Conservation (phyloP, 2,888 invertebrate genomes). For the Diabrotica balteata region DNA sequence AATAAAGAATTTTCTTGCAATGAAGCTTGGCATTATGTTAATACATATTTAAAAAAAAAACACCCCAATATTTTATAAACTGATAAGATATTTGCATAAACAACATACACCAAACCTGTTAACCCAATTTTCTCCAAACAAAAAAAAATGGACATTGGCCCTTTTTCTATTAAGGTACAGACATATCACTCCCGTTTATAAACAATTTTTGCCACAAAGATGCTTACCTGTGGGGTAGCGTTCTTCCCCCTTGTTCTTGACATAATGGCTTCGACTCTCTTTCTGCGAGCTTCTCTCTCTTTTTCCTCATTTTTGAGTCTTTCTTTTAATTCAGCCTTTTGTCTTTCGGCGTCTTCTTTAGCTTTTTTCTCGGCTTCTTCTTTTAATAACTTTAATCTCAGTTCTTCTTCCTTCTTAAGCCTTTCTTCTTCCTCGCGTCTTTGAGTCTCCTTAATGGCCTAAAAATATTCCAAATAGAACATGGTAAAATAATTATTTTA, state of each 20-base stretch:
- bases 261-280: slow-evolving; percentile 93
- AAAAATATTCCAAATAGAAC: slow-evolving; percentile 24
- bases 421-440: slow-evolving; percentile 81
- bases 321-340: slow-evolving; percentile 84
- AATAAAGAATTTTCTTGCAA: no score
- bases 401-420: slow-evolving; percentile 72
- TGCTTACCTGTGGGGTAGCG: slow-evolving; percentile 46
- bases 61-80: no score
- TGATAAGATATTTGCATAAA: no score
- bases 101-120: no score
- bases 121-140: no score
- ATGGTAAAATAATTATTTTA: slow-evolving; percentile 1
- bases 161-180: no score
- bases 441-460: slow-evolving; percentile 74
- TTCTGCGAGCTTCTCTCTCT: slow-evolving; percentile 86
- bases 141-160: no score
- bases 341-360: slow-evolving; percentile 84
- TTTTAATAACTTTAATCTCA: slow-evolving; percentile 69
- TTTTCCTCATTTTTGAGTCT: slow-evolving; percentile 85
- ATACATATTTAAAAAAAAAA: no score
- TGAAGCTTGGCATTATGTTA: no score
- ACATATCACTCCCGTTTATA: background rate
- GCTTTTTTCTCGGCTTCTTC: slow-evolving; percentile 82
- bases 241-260: slow-evolving; percentile 76
- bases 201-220: background rate